phyloP scores from a whole-genome alignment of 1,140 invertebrate genomes.

The Sipha flava region DNA sequence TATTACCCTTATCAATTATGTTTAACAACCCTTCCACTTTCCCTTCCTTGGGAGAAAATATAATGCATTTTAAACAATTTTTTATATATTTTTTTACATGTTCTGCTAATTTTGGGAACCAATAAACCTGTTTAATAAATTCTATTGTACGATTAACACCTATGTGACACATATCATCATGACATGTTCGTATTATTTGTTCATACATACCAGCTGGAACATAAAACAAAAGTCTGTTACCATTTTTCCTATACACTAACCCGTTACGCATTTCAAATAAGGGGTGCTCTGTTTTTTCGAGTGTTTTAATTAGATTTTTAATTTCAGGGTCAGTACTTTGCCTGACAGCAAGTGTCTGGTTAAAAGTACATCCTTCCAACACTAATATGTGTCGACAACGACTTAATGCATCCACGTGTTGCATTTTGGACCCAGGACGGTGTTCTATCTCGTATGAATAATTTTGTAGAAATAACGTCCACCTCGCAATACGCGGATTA shows the following conservation, averaged over 20 bases:
- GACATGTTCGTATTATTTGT: conserved; percentile 26
- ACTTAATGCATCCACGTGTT: not conserved
- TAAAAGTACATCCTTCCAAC: not conserved
- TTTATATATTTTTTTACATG: not conserved
- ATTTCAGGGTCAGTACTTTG: not conserved
- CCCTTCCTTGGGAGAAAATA: not conserved
- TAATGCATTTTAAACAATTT: not conserved
- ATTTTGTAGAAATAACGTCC: no score
- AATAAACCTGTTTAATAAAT: not conserved
- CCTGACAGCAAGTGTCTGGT: not conserved
- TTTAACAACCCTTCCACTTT: not conserved
- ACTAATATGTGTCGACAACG: not conserved
- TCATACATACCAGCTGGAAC: not conserved
- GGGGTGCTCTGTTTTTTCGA: not conserved
- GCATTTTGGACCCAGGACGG: not conserved
- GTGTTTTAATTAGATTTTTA: not conserved
- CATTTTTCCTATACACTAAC: not conserved
- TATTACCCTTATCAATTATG: not conserved
- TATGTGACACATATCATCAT: not conserved
- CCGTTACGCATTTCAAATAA: not conserved
- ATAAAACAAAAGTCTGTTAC: not conserved
- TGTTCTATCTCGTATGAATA: not conserved
- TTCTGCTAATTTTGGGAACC: not conserved
- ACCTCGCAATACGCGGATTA: no score
- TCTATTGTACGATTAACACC: not conserved